phyloP scores from a whole-genome alignment of 2,113 vertebrate species.

The Ptychochromis oligacanthus region DNA sequence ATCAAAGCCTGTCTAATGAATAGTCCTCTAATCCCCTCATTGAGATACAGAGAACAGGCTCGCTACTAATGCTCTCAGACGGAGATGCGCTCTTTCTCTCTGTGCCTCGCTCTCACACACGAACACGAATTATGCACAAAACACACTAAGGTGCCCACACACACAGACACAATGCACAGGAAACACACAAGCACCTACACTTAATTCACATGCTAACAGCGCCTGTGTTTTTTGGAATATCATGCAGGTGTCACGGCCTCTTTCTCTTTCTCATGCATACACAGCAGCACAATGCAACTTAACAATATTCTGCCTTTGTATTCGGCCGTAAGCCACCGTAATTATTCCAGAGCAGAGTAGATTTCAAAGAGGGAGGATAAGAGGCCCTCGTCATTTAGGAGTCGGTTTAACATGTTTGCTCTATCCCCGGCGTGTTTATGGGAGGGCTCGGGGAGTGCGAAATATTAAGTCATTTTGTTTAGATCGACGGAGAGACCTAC shows the following conservation, averaged over 20 bases:
- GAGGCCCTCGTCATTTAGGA: slow-evolving; percentile 48
- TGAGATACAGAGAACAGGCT: slow-evolving; percentile 72
- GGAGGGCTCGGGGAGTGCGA: slow-evolving; percentile 28
- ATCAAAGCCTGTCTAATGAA: slow-evolving; percentile 71
- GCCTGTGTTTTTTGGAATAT: slow-evolving; percentile 32
- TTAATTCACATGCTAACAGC: slow-evolving; percentile 56
- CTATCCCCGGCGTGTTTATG: slow-evolving; percentile 41
- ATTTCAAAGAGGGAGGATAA: slow-evolving; percentile 59
- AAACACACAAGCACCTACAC: slow-evolving; percentile 3
- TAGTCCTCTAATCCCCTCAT: slow-evolving; percentile 73
- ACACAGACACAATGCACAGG: slow-evolving; percentile 4
- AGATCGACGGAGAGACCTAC: slow-evolving; percentile 48
- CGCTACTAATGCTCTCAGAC: slow-evolving; percentile 65
- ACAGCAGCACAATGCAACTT: slow-evolving; percentile 13
- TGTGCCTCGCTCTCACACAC: slow-evolving; percentile 12
- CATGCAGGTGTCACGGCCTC: slow-evolving; percentile 51
- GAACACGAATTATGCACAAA: slow-evolving; percentile 28
- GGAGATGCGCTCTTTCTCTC: slow-evolving; percentile 34
- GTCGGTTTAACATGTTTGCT: slow-evolving; percentile 48
- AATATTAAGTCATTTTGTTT: slow-evolving; percentile 47
- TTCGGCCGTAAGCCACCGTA: slow-evolving; percentile 42
- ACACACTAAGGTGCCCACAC: background rate
- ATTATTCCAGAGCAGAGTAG: slow-evolving; percentile 62
- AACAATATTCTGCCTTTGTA: slow-evolving; percentile 52
- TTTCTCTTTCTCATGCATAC: background rate